Percentiles rank a stretch among this genome's conserved stretches.
Evolutionary conservation across 2,113 vertebrate species (phyloP).

Genomic region (Plecotus auritus): DNA sequence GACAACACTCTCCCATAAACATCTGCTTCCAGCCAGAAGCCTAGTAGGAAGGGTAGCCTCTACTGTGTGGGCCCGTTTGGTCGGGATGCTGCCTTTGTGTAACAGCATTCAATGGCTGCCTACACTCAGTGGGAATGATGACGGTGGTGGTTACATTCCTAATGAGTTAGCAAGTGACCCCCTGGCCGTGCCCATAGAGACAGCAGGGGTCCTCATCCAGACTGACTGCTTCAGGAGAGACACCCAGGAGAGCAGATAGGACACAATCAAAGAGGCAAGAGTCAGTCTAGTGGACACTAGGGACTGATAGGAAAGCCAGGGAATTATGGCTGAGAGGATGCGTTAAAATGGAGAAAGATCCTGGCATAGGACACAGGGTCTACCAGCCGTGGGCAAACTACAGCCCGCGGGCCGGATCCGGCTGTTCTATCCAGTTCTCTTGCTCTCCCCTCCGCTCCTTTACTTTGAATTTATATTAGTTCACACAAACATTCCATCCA

Average conservation of each 20-base stretch:
- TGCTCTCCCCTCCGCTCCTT: too few relatives aligned
- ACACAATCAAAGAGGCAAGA: background rate
- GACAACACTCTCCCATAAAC: background rate
- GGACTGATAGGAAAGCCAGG: background rate
- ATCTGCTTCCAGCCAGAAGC: conserved; percentile 34
- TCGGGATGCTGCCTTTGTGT: background rate
- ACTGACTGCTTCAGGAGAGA: background rate
- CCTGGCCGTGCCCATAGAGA: background rate
- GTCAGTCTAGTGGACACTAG: background rate
- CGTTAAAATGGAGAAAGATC: background rate
- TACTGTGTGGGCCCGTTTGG: background rate
- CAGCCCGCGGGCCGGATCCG: too few relatives aligned
- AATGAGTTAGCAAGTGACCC: background rate
- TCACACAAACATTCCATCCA: too few relatives aligned
- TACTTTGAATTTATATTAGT: too few relatives aligned
- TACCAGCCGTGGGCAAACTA: too few relatives aligned
- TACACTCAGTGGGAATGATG: background rate
- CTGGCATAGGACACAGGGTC: background rate
- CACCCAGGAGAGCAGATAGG: background rate
- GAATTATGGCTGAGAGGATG: background rate
- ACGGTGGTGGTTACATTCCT: background rate
- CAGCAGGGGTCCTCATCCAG: background rate
- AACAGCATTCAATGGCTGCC: background rate
- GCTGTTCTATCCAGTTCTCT: too few relatives aligned
- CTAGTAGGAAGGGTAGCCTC: background rate